phyloP scores from a whole-genome alignment of 2,797 vertebrate genomes.

The Cossypha dichroa region DNA sequence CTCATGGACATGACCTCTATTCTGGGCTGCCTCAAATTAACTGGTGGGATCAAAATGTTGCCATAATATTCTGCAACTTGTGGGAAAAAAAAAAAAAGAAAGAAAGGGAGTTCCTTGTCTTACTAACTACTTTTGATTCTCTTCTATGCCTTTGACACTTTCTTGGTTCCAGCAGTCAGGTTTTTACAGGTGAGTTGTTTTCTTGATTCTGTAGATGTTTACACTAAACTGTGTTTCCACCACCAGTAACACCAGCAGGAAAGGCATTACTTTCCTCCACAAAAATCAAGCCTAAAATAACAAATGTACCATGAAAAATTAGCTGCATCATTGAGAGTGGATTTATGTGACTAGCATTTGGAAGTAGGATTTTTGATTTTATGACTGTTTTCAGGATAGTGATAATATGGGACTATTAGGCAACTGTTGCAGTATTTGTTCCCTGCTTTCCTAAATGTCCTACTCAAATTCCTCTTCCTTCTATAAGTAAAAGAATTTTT shows the following conservation, averaged over 20 bases:
- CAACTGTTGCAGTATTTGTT: background rate
- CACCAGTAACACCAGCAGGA: background rate
- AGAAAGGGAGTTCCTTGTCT: background rate
- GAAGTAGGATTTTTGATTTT: background rate
- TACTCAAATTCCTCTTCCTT: background rate
- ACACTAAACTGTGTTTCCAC: background rate
- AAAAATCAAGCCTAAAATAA: background rate
- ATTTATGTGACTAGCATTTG: background rate
- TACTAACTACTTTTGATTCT: background rate
- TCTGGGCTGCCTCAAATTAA: background rate
- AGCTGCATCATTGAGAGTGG: background rate
- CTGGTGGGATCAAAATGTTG: background rate
- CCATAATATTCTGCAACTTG: background rate
- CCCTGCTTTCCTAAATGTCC: background rate
- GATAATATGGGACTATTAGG: background rate
- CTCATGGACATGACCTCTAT: accelerated
- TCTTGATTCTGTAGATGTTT: background rate
- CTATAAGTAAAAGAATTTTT: background rate
- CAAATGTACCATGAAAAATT: background rate
- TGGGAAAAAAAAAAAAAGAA: no score
- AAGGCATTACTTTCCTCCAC: background rate
- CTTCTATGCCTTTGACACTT: background rate
- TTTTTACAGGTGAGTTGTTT: background rate
- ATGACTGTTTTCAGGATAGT: background rate
- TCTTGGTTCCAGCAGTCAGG: background rate